Evolutionary conservation across 2,888 invertebrate genomes (phyloP), one percentile per base, ranked within the genome.

Genomic region (Aphrophora alni): DNA sequence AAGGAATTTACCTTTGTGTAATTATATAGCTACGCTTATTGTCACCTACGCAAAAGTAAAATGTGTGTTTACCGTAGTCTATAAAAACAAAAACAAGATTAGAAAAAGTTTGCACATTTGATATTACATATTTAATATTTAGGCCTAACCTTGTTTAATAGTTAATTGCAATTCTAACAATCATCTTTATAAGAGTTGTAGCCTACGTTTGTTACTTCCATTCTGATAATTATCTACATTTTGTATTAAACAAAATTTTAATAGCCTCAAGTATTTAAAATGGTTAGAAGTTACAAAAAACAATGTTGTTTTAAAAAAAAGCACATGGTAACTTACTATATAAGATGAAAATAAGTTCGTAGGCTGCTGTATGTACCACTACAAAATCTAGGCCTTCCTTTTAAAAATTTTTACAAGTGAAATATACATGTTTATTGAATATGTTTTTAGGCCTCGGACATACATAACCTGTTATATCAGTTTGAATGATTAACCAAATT

Each of bases 141-240:
- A n/a, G n/a, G n/a, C n/a, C n/a, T 59, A 59, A 59, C 59, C 59
- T 59, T 59, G 21, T 59, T 59, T 59, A 59, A n/a, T n/a, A 44
- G 21, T 2, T 21, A 59, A 8, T 21, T 59, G 59, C 59, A 59
- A 21, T 59, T 10, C 21, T 59, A 59, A 59, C 8, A 5, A 33
- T 33, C 8, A 3, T 33, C 33, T 5, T 33, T 33, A n/a, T n/a
- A n/a, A n/a, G n/a, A n/a, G n/a, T n/a, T 44, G 44, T 44, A 44
- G 14, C 59, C 59, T 59, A 59, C 8, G 2, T 14, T 44, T 44
- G 44, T 44, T 14, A 44, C 8, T 8, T 33, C 59, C n/a, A 59
- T 59, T 14, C 8, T 14, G 14, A 14, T 12, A 44, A 12, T 44
- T 44, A 44, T 44, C 59, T 21, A 21, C 59, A 59, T 21, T 59